Conservation (phyloP, 1,140 invertebrate genomes). For the Schlechtendalia chinensis region DNA sequence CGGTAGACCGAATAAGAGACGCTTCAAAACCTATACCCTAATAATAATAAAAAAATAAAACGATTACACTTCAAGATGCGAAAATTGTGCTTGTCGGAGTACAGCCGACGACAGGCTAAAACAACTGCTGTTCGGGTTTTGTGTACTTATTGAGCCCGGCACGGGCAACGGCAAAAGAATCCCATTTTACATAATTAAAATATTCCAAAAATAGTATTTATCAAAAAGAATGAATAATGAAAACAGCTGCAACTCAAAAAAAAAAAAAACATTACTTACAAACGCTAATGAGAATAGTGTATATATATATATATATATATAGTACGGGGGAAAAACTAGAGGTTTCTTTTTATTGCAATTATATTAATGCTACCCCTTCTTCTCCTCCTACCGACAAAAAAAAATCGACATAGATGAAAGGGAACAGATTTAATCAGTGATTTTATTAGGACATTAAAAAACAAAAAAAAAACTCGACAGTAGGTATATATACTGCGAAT, state of each 20-base stretch:
- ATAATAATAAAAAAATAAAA: background rate
- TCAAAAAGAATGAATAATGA: background rate
- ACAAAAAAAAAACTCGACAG: background rate
- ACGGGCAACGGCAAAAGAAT: background rate
- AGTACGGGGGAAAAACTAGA: background rate
- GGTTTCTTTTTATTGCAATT: background rate
- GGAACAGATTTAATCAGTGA: background rate
- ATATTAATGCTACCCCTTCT: background rate
- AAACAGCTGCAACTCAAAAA: background rate
- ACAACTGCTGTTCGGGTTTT: background rate
- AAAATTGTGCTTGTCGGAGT: background rate
- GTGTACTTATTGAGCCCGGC: background rate
- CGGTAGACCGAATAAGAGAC: too few relatives aligned
- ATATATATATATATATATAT: background rate
- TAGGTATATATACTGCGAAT: background rate
- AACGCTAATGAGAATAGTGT: background rate
- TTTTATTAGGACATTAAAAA: background rate
- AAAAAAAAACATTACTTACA: background rate
- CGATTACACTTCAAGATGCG: background rate
- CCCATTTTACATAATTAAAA: background rate
- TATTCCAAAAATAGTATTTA: background rate
- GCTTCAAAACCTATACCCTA: conserved; percentile 16
- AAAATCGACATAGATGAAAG: background rate
- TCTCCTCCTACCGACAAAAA: too few relatives aligned
- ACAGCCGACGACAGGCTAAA: too few relatives aligned